Percentiles rank a stretch among this genome's conserved stretches.
Evolutionary conservation across 2,797 vertebrate species (phyloP).

Genomic region (Lutjanus campechanus): DNA sequence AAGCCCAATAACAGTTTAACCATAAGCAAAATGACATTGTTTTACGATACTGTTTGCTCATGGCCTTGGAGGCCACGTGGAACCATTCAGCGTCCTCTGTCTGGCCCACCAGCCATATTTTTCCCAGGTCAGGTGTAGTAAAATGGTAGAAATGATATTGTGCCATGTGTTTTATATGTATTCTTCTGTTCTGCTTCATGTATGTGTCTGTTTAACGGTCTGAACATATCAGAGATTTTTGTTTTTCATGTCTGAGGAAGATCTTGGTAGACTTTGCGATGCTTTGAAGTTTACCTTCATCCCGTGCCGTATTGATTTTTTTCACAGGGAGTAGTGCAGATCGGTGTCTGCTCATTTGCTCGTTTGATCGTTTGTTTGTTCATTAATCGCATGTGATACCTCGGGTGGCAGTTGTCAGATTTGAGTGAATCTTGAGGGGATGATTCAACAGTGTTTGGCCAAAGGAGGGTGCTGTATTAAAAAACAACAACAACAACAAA

Average conservation of each 20-base stretch:
- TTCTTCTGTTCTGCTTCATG: neutral
- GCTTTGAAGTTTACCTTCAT: conserved; percentile 12
- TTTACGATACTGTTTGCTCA: too few species aligned
- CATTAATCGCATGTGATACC: conserved; percentile 23
- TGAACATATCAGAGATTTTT: conserved; percentile 14
- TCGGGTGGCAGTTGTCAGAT: conserved; percentile 15
- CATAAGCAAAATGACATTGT: too few species aligned
- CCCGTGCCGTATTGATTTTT: conserved; percentile 27
- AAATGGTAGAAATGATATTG: neutral
- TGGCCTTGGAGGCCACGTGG: too few species aligned
- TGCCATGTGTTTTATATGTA: neutral
- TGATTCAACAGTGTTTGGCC: neutral
- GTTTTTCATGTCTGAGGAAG: neutral
- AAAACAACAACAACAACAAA: neutral
- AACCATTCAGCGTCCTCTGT: too few species aligned
- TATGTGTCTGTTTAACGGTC: neutral
- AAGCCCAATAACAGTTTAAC: too few species aligned
- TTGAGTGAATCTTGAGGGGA: conserved; percentile 6
- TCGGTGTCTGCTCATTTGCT: conserved; percentile 14
- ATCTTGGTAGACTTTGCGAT: neutral
- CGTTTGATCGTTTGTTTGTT: conserved; percentile 15
- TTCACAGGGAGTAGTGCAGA: neutral
- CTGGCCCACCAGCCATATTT: too few species aligned
- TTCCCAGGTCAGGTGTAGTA: neutral
- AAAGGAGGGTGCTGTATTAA: too few species aligned